phyloP scores from a whole-genome alignment of 2,888 invertebrate genomes.

The Pelosia muscerda region DNA sequence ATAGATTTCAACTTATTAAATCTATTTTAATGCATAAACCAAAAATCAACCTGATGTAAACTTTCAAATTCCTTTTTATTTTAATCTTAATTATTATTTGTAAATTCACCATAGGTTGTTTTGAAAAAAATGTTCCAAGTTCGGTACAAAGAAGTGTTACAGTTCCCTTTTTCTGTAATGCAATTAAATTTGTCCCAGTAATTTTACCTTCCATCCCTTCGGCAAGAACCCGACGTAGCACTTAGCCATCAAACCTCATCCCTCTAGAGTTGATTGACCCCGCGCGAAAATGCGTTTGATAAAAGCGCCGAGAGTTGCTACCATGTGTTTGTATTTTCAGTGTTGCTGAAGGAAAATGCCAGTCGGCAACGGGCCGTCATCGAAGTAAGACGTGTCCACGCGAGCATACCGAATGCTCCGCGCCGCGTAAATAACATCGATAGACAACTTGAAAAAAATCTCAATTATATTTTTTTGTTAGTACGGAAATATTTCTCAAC shows the following conservation, averaged over 20 bases:
- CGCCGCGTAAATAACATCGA: constrained; percentile 81
- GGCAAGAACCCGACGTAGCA: constrained; percentile 46
- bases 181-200: constrained; percentile 39
- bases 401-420: constrained; percentile 38
- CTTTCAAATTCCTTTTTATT: background rate
- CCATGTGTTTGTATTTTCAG: constrained; percentile 76
- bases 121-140: background rate
- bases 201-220: constrained; percentile 33
- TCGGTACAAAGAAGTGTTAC: constrained; percentile 7
- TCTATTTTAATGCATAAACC: background rate
- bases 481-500: constrained; percentile 7
- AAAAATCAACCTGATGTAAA: constrained; percentile 1
- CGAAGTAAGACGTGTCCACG: constrained; percentile 52
- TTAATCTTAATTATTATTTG: background rate
- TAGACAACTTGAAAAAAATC: constrained; percentile 45
- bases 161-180: constrained; percentile 16
- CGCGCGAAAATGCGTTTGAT: constrained; percentile 68
- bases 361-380: constrained; percentile 72
- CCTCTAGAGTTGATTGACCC: constrained; percentile 77
- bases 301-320: constrained; percentile 71
- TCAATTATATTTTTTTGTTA: constrained; percentile 30
- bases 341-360: constrained; percentile 61
- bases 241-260: constrained; percentile 64
- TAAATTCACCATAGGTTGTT: background rate
- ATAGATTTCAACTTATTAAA: too few species aligned